Base-by-base conservation (phyloP, 2,113 vertebrate genomes). In the Tetraodon nigroviridis region DNA sequence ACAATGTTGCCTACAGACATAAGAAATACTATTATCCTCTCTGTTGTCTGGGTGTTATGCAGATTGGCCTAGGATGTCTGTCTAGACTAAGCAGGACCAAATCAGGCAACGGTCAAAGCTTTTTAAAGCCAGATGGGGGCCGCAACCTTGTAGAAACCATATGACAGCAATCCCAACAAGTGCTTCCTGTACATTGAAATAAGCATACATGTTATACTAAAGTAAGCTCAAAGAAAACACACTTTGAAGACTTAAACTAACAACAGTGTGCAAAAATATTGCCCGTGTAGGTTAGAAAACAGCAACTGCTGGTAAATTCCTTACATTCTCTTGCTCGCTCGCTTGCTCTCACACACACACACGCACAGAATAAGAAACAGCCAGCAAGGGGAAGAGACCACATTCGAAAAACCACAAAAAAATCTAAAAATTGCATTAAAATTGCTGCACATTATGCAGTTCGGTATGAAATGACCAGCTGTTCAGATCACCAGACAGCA, bases 21-120 rank as follows among this genome's bases (percentile, higher is more conserved):
- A 71, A 83, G 75, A 46, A 81, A 84, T 78, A 81, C 73, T 73
- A 82, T 81, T 85, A 87, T 89, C 84, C 75, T 69, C 80, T 76
- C 77, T 83, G 76, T 78, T 78, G 83, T 86, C 84, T 88, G 81
- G 74, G 71, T 82, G 86, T 82, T 78, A 86, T 73, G 79, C 82
- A 86, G 76, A 82, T 82, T 83, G 78, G 78, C 56, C 53, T 82
- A 89, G 87, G 85, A 90, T 86, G 83, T 85, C 69, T 66, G 83
- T 86, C 88, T 87, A 90, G 87, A 90, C 87, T 85, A 86, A 89
- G 88, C 83, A 81, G 41, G 72, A 86, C 66, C 72, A 75, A 85
- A 84, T 75, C 75, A 81, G 80, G 69, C 82, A 51, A 72, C 29
- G 68, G 80, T 79, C 77, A 78, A 64, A 81, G 65, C n/a, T 51